A percentile compares a stretch with the other conserved stretches of the same genome.
phyloP scores from a whole-genome alignment of 92 coral and sea anemone genomes.

The Phenganax stokvisi region DNA sequence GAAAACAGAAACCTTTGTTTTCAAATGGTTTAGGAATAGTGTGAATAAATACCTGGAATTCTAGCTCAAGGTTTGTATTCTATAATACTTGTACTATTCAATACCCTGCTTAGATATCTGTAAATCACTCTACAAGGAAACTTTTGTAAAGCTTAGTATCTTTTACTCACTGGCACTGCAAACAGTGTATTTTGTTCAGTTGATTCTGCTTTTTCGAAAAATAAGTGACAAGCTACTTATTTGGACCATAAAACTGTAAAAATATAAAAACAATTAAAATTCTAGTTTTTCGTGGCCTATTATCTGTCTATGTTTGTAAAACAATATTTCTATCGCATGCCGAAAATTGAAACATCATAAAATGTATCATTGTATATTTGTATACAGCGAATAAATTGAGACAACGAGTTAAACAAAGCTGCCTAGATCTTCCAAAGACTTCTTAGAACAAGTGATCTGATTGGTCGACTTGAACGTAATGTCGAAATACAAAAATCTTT shows the following conservation, averaged over 20 bases:
- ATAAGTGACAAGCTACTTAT: too few relatives aligned
- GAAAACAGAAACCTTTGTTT: constrained; percentile 10
- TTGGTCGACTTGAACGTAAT: background rate
- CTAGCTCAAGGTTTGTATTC: background rate
- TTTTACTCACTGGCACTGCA: background rate
- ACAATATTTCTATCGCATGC: background rate
- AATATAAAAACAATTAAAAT: background rate
- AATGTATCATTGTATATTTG: background rate
- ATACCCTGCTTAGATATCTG: background rate
- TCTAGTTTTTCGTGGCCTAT: background rate
- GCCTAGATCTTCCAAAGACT: constrained; percentile 7
- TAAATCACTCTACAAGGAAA: background rate
- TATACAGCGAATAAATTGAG: background rate
- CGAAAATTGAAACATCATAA: background rate
- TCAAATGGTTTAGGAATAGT: background rate
- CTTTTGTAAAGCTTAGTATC: background rate
- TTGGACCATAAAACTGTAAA: too few relatives aligned
- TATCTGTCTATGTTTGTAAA: background rate
- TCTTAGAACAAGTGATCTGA: background rate
- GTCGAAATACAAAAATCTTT: background rate
- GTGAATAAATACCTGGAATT: background rate
- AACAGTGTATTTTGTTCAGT: background rate
- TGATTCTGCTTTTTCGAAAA: too few relatives aligned
- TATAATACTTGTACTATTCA: background rate
- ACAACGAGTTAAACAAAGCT: constrained; percentile 3